Evolutionary conservation across 1,140 invertebrate genomes (phyloP).

Genomic region (Mercenaria mercenaria): DNA sequence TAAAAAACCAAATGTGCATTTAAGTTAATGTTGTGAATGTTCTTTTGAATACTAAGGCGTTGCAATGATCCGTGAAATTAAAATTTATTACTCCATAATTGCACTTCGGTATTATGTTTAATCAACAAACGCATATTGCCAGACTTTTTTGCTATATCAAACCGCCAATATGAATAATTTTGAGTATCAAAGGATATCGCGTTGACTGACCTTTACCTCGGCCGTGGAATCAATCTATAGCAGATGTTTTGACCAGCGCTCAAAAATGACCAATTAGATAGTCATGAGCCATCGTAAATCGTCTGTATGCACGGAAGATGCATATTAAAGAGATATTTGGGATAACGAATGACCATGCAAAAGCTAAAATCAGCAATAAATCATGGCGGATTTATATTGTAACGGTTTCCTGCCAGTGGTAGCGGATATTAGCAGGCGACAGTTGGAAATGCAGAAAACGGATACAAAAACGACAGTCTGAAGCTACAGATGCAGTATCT

Average conservation of each 20-base stretch:
- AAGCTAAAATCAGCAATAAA: no score
- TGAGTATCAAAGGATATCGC: conserved; percentile 7
- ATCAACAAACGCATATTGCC: conserved; percentile 32
- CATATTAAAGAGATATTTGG: no score
- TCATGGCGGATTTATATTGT: conserved; percentile 34
- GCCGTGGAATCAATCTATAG: background rate
- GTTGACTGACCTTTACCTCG: conserved; percentile 14
- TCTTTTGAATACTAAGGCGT: no score
- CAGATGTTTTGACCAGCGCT: conserved; percentile 17
- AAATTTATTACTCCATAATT: conserved; percentile 20
- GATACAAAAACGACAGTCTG: no score
- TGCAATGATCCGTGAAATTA: conserved; percentile 4
- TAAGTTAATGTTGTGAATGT: no score
- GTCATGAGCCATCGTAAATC: background rate
- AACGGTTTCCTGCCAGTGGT: background rate
- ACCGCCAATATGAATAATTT: conserved; percentile 9
- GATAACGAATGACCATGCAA: no score
- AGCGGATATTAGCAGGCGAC: conserved; percentile 17
- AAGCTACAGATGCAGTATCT: no score
- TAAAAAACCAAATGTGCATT: no score
- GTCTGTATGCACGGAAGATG: background rate
- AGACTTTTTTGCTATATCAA: conserved; percentile 1
- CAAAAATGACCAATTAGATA: conserved; percentile 32
- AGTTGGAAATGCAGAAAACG: no score
- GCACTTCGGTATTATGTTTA: background rate